A percentile compares a stretch with the other conserved stretches of the same genome.
phyloP scores from a whole-genome alignment of 2,113 vertebrate species.

The Orthonyx spaldingii region DNA sequence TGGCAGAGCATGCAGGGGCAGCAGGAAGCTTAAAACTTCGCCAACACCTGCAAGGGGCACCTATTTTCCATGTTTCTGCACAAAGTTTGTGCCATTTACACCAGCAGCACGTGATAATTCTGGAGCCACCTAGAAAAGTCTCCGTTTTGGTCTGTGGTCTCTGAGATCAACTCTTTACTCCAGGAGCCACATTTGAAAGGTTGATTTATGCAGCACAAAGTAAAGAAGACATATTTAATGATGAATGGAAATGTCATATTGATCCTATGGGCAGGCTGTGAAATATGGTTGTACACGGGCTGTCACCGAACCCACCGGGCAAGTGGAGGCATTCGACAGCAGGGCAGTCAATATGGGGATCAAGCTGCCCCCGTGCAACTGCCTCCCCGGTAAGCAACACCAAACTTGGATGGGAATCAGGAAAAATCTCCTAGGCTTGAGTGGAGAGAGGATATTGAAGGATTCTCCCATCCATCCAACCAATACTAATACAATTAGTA shows the following conservation, averaged over 20 bases:
- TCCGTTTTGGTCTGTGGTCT: neutral
- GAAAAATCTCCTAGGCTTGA: neutral
- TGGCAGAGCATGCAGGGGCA: neutral
- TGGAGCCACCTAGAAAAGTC: neutral
- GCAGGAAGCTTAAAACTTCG: neutral
- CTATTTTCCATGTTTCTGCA: neutral
- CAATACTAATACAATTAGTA: neutral
- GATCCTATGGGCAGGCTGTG: constrained; percentile 55
- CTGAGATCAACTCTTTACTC: neutral
- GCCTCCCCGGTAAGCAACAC: neutral
- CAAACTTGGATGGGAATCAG: neutral
- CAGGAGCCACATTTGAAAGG: constrained; percentile 25
- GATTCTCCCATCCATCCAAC: neutral
- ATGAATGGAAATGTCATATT: constrained; percentile 65
- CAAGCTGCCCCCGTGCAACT: fast-evolving
- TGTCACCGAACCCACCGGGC: neutral
- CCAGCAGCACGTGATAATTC: neutral
- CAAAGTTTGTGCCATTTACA: neutral
- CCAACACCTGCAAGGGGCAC: neutral
- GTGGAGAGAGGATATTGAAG: neutral
- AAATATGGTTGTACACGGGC: constrained; percentile 18
- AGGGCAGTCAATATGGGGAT: neutral
- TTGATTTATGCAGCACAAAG: constrained; percentile 64
- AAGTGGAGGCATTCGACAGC: neutral
- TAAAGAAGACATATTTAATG: constrained; percentile 63